These are phyloP conservation scores for Drosophila neocordata DNA, from an alignment of 1,140 invertebrate species.

Conservation along the genomic window DNA sequence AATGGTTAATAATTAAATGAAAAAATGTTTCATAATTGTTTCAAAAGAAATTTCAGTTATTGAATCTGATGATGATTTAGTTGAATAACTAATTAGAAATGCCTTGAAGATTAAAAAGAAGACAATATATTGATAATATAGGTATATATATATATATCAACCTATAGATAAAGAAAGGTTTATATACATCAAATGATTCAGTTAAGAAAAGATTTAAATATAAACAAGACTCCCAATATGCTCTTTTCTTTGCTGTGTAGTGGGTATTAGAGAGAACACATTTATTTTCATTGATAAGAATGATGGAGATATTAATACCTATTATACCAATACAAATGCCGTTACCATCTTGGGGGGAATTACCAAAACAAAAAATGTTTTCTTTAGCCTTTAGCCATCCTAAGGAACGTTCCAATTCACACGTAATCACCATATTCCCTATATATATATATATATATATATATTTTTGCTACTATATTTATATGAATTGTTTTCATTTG, in stretches of 20 bases:
- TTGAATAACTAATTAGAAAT: too few species aligned
- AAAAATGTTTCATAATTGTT: constrained; percentile 2
- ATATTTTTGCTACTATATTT: constrained; percentile 38
- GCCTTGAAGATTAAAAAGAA: too few species aligned
- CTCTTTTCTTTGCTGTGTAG: background rate
- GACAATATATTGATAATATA: too few species aligned
- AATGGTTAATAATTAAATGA: constrained; percentile 6
- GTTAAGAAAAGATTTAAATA: too few species aligned
- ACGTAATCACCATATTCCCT: constrained; percentile 38
- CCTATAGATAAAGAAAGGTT: too few species aligned
- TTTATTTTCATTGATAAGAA: background rate
- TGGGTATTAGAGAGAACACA: background rate
- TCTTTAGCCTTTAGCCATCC: background rate
- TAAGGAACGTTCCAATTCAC: constrained; percentile 41
- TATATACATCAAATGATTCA: too few species aligned
- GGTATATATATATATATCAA: too few species aligned
- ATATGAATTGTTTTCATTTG: constrained; percentile 47
- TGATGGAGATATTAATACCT: background rate
- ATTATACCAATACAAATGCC: background rate
- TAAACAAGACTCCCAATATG: too few species aligned
- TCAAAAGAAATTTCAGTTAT: background rate
- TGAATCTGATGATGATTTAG: background rate
- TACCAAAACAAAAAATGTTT: background rate
- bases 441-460: too few species aligned
- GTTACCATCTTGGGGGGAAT: too few species aligned